Evolutionary conservation across 2,888 invertebrate genomes (phyloP).

Genomic region (Julus scandinavius): DNA sequence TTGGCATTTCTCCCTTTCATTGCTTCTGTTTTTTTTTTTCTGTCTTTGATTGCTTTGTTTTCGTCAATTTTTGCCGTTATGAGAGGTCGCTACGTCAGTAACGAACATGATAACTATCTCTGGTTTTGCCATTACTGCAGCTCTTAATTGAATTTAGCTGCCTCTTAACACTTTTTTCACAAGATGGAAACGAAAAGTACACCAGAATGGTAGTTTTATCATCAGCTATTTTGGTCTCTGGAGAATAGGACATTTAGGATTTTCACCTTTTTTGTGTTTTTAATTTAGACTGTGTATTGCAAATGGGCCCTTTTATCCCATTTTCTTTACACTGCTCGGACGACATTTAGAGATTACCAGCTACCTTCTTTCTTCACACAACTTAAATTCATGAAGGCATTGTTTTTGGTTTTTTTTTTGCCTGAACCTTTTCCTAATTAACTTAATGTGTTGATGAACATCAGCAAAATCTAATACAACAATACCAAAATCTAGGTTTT

Average conservation of each 20-base stretch:
- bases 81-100: constrained; percentile 14
- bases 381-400: too few relatives aligned
- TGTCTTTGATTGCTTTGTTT: constrained; percentile 43
- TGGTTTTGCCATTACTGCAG: constrained; percentile 2
- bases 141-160: constrained; percentile 46
- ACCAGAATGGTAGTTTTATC: not conserved
- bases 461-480: not conserved
- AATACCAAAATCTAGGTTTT: too few relatives aligned
- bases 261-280: not conserved
- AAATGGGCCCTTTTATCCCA: not conserved
- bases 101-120: constrained; percentile 41
- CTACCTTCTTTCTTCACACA: too few relatives aligned
- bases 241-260: not conserved
- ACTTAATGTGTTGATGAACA: not conserved
- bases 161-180: constrained; percentile 23
- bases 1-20: constrained; percentile 19
- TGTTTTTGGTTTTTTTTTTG: too few relatives aligned
- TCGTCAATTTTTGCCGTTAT: constrained; percentile 30
- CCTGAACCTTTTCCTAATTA: not conserved
- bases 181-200: not conserved
- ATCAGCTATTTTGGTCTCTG: not conserved
- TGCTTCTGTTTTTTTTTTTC: not conserved
- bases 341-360: too few relatives aligned
- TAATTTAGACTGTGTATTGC: not conserved
- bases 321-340: too few relatives aligned